A percentile compares a stretch with the other conserved stretches of the same genome.
These are phyloP conservation scores for Sphyrna mokarran DNA, from an alignment of 2,113 vertebrate species.

Conservation along the genomic window DNA sequence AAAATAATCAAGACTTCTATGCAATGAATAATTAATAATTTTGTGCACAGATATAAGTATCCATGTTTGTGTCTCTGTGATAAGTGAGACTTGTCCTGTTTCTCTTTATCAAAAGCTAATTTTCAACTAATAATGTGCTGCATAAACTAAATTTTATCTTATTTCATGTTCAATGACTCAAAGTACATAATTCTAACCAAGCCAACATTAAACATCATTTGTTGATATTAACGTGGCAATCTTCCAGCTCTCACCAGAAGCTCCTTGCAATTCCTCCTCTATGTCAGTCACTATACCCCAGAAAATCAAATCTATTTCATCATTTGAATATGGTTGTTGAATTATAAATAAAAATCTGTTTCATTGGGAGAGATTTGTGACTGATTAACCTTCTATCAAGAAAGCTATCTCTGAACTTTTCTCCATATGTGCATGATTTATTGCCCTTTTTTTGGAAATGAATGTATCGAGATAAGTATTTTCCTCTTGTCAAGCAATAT, in stretches of 20 bases:
- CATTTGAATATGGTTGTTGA: neutral
- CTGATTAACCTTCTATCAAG: neutral
- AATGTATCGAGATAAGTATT: neutral
- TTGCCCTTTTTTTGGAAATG: neutral
- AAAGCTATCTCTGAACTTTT: neutral
- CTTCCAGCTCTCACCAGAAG: neutral
- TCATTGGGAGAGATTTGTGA: neutral
- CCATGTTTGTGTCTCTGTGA: neutral
- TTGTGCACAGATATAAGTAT: neutral
- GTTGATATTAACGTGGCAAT: neutral
- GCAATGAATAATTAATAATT: neutral
- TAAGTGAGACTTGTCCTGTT: neutral
- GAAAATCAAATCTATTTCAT: neutral
- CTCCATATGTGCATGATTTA: neutral
- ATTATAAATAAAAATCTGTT: neutral
- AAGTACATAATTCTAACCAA: neutral
- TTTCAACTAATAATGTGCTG: neutral
- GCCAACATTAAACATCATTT: neutral
- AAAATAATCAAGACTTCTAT: neutral
- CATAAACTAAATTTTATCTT: neutral
- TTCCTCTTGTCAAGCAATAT: neutral
- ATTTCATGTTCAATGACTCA: neutral
- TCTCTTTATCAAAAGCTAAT: neutral
- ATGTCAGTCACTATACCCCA: neutral
- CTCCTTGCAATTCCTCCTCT: neutral